A percentile compares a stretch with the other conserved stretches of the same genome.
These are phyloP conservation scores for Trissolcus japonicus DNA, from an alignment of 2,888 invertebrate species.

Conservation along the genomic window DNA sequence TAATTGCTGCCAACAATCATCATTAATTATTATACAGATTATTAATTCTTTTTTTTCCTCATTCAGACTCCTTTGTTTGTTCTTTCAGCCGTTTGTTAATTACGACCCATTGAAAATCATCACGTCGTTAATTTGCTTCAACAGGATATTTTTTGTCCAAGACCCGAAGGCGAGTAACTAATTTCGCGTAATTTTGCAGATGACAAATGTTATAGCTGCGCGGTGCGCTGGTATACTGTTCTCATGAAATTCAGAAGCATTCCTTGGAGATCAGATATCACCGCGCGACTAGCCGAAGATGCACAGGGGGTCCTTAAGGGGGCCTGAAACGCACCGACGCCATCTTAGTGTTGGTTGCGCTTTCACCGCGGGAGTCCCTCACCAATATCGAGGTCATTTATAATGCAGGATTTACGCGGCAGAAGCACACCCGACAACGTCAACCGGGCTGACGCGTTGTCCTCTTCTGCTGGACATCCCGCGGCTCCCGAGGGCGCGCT, in stretches of 20 bases:
- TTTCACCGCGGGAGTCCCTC: slow-evolving; percentile 64
- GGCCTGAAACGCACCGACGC: slow-evolving; percentile 34
- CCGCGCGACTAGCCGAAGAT: slow-evolving; percentile 53
- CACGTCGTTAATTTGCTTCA: slow-evolving; percentile 10
- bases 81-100: slow-evolving; percentile 1
- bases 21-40: too few species aligned
- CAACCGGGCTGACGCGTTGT: slow-evolving; percentile 39
- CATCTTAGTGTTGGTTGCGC: slow-evolving; percentile 59
- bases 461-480: slow-evolving; percentile 53
- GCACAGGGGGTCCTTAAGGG: slow-evolving; percentile 52
- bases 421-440: slow-evolving; percentile 43
- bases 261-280: slow-evolving; percentile 64
- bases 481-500: slow-evolving; percentile 61
- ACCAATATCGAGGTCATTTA: slow-evolving; percentile 62
- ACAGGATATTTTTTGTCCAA: neutral
- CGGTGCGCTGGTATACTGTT: slow-evolving; percentile 12
- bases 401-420: slow-evolving; percentile 50
- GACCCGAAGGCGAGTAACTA: slow-evolving; percentile 3
- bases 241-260: slow-evolving; percentile 63
- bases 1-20: too few species aligned
- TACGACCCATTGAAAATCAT: slow-evolving; percentile 2
- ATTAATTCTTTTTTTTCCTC: too few species aligned
- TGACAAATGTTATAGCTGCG: slow-evolving; percentile 24
- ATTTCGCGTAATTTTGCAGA: slow-evolving; percentile 29
- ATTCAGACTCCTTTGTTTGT: neutral